Evolutionary conservation across 2,797 vertebrate genomes (phyloP), one percentile per base, ranked within the genome.

Genomic region (Urosaurus nigricauda): DNA sequence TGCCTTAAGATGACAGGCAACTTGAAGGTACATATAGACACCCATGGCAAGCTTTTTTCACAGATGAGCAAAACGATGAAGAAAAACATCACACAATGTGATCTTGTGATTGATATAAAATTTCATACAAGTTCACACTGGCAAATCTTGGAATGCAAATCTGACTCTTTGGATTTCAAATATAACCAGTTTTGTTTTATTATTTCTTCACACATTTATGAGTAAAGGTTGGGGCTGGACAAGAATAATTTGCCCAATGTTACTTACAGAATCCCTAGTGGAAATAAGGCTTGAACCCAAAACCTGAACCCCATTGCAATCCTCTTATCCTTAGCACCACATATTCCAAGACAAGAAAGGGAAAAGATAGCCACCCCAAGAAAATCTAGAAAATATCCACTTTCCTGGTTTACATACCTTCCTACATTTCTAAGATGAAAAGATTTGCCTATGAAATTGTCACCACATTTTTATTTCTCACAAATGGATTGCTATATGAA

Each of bases 61-160:
- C 47, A 51, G 47, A 51, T 51, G 8, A 51, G 5, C 6, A 51
- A 51, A 51, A 51, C 8, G 47, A 51, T 51, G 47, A 51, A 65
- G 24, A 29, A 65, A 29, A 65, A 65, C 8, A n/a, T 65, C 24
- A 65, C 6, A 29, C 6, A 65, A 65, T 51, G 14, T 51, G 17
- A 68, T 26, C 9, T 47, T 47, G 16, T 40, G 24, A 16, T 43
- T 51, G 29, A 51, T 32, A 84, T 29, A 35, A 56, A 53, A 37
- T 84, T 35, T 51, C 24, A 37, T 21, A 13, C 47, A 73, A 9
- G 11, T 56, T 3, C n/a, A 53, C 35, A 24, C 32, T 53, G 53
- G 68, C 37, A 73, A 37, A 53, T 56, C 37, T 84, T 70, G 71
- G 68, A 71, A 84, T 56, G 21, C 51, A 84, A 53, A 84, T n/a